Conservation (phyloP, 2,888 invertebrate species). For the Steinernema scapterisci region DNA sequence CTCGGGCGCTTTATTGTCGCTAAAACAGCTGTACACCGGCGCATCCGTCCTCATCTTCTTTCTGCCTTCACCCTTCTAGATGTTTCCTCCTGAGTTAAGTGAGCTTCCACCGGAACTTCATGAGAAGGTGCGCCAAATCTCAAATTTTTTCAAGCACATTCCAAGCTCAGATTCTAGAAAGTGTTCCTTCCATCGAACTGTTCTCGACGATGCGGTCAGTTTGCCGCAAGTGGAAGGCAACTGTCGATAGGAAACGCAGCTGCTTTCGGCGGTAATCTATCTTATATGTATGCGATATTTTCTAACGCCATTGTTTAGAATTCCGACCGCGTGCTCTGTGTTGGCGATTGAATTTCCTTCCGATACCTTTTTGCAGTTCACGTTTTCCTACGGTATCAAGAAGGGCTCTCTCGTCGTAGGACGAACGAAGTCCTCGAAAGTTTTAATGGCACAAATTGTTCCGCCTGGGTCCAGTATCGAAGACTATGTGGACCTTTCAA, state of each 20-base stretch:
- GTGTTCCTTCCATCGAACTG: not conserved
- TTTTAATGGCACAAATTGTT: not conserved
- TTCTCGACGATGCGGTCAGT: not conserved
- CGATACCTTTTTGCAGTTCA: not conserved
- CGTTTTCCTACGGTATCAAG: not conserved
- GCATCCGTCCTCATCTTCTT: not conserved
- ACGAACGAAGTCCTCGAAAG: not conserved
- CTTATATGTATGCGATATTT: not conserved
- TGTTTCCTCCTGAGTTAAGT: not conserved
- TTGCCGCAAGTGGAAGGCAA: not conserved
- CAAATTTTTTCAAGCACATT: not conserved
- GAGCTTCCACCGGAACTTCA: not conserved
- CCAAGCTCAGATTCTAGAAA: not conserved
- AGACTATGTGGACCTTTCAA: too few species aligned
- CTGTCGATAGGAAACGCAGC: not conserved
- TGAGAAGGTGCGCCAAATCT: not conserved
- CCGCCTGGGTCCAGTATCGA: not conserved
- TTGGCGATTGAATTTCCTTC: not conserved
- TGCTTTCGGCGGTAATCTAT: not conserved
- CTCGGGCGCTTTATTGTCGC: not conserved
- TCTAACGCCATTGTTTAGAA: not conserved
- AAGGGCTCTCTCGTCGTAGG: not conserved
- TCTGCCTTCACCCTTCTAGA: not conserved
- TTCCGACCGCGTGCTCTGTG: not conserved
- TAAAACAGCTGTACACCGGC: slow-evolving; percentile 3